Evolutionary conservation across 2,113 vertebrate species (phyloP).

Genomic region (Xerus inauris): DNA sequence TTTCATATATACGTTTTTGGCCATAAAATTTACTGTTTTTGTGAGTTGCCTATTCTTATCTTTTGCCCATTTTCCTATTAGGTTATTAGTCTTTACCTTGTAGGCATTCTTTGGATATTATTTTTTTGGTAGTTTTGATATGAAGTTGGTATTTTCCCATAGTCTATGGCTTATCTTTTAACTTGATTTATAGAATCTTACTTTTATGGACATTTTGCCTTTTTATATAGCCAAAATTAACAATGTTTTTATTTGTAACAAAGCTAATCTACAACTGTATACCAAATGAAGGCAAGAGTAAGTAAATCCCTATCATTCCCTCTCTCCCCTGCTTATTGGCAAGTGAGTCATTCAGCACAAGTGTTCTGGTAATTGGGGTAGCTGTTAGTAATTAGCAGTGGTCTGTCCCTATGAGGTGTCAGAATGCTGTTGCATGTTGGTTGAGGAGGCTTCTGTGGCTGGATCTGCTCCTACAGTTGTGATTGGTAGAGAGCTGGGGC

Average conservation of each 20-base stretch:
- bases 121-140: background rate
- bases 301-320: background rate
- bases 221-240: background rate
- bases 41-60: background rate
- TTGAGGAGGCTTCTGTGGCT: slow-evolving; percentile 22
- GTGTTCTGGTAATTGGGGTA: slow-evolving; percentile 50
- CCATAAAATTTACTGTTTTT: background rate
- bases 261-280: background rate
- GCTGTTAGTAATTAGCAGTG: slow-evolving; percentile 43
- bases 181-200: background rate
- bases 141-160: background rate
- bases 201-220: background rate
- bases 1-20: background rate
- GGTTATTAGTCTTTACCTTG: slow-evolving; percentile 5
- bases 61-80: background rate
- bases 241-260: slow-evolving; percentile 34
- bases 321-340: background rate
- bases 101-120: background rate
- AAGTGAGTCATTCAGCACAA: slow-evolving; percentile 3
- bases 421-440: slow-evolving; percentile 3
- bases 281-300: background rate
- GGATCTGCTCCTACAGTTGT: slow-evolving; percentile 3
- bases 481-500: slow-evolving; percentile 19
- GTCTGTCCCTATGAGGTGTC: slow-evolving; percentile 60
- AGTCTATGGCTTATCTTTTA: background rate